Evolutionary conservation across 1,140 invertebrate species (phyloP), one percentile per base, ranked within the genome.

Genomic region (Zaprionus africanus): DNA sequence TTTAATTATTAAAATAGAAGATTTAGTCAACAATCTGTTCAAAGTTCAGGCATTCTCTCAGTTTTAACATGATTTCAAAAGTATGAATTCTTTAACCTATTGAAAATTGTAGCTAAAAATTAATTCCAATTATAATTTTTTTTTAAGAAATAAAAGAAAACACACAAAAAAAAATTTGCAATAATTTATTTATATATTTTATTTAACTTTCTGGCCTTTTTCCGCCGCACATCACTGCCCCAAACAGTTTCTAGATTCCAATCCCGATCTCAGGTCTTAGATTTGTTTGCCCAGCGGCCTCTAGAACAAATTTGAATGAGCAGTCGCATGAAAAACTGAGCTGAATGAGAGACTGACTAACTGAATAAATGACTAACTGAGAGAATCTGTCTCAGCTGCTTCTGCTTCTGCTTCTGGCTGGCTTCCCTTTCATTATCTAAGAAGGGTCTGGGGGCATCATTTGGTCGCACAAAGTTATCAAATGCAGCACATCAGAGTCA

Each of bases 361-460:
- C n/a, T 46, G 41, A 17, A 2, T 6, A n/a, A 46, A 0, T 17
- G n/a, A 46, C n/a, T 9, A n/a, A 58, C 51, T 69, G 43, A 53
- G 31, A 72, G 13, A 38, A n/a, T 46, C 41, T 46, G n/a, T n/a
- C n/a, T 46, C 41, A 46, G 41, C 41, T 17, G 41, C 41, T 5
- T 13, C 13, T 43, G n/a, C n/a, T 17, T 3, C 38, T 72, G 53
- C 67, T n/a, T n/a, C n/a, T n/a, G n/a, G 53, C 68, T 59, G 34
- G 73, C 83, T 88, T 88, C 81, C 71, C 81, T 85, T 85, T 85
- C 82, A 87, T 87, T 87, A 87, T 87, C 84, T 87, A 90, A 90
- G 46, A 24, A 46, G 85, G 85, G 85, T 82, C 78, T 78, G 59
- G 66, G 78, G 74, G 54, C 85, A 76, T 80, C 71, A 77, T 82